These are phyloP conservation scores for Callyntrura guangdongensis DNA, from an alignment of 2,888 invertebrate genomes.

Conservation along the genomic window DNA sequence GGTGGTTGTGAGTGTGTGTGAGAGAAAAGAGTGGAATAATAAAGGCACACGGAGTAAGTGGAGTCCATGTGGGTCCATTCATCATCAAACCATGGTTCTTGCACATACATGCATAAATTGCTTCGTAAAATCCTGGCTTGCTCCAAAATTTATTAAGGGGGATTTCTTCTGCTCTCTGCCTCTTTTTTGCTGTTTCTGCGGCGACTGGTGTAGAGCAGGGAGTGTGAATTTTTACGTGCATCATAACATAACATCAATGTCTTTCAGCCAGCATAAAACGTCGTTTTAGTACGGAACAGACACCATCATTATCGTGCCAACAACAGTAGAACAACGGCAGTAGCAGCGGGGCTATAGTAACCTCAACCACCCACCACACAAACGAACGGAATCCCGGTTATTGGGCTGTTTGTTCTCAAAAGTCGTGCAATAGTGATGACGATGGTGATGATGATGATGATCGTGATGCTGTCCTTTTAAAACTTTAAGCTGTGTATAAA, in stretches of 20 bases:
- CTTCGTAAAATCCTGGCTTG: constrained; percentile 57
- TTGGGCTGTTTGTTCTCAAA: too few relatives aligned
- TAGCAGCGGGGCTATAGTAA: too few relatives aligned
- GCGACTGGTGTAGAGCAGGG: not conserved
- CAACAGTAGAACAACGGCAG: not conserved
- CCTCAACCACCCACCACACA: too few relatives aligned
- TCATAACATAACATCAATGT: constrained; percentile 42
- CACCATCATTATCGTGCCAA: not conserved
- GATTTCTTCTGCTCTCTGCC: not conserved
- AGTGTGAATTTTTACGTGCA: constrained; percentile 36
- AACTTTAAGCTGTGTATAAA: too few relatives aligned
- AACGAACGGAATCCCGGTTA: too few relatives aligned
- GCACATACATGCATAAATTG: constrained; percentile 65
- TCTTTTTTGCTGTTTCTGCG: not conserved
- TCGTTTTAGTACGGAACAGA: constrained; percentile 1
- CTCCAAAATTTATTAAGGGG: constrained; percentile 55
- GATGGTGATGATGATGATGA: too few relatives aligned
- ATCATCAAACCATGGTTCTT: constrained; percentile 71
- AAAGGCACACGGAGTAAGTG: constrained; percentile 36
- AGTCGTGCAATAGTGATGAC: too few relatives aligned
- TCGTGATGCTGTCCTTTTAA: too few relatives aligned
- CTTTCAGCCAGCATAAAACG: constrained; percentile 41
- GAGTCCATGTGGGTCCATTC: constrained; percentile 68
- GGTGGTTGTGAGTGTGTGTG: constrained; percentile 9
- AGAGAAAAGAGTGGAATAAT: constrained; percentile 35